Evolutionary conservation across 2,888 invertebrate species (phyloP).

Genomic region (Gastracanthus pulcherrimus): DNA sequence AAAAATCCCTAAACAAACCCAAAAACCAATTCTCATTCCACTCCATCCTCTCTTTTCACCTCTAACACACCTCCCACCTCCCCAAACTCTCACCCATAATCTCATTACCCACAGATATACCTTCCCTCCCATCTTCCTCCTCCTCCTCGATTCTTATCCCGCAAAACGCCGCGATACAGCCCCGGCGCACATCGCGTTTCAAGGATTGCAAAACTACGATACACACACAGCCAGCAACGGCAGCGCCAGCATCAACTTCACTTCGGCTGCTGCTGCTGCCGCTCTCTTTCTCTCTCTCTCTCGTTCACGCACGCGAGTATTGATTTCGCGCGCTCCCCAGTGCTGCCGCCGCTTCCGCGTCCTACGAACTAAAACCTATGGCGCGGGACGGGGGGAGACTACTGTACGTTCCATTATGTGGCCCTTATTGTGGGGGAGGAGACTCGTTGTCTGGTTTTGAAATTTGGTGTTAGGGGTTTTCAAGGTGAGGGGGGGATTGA

Average conservation of each 20-base stretch:
- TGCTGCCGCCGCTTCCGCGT: slow-evolving; percentile 74
- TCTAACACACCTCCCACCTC: no score
- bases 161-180: background rate
- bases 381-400: background rate
- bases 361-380: slow-evolving; percentile 70
- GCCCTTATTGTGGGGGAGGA: background rate
- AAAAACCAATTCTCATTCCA: no score
- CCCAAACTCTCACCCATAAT: no score
- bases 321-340: slow-evolving; percentile 74
- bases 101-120: no score
- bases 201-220: slow-evolving; percentile 67
- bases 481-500: no score
- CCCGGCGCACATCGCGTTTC: slow-evolving; percentile 64
- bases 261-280: slow-evolving; percentile 16
- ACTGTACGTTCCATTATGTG: background rate
- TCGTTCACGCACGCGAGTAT: slow-evolving; percentile 72
- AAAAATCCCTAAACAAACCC: no score
- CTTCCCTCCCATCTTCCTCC: background rate
- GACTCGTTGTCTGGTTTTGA: background rate
- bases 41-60: no score
- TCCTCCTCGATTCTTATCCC: background rate
- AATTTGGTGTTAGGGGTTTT: no score
- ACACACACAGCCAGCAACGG: slow-evolving; percentile 57
- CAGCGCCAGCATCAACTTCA: no score
- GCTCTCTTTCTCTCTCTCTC: slow-evolving; percentile 11